These are phyloP conservation scores for Panzeria rudis DNA, from an alignment of 2,888 invertebrate genomes.

Conservation along the genomic window DNA sequence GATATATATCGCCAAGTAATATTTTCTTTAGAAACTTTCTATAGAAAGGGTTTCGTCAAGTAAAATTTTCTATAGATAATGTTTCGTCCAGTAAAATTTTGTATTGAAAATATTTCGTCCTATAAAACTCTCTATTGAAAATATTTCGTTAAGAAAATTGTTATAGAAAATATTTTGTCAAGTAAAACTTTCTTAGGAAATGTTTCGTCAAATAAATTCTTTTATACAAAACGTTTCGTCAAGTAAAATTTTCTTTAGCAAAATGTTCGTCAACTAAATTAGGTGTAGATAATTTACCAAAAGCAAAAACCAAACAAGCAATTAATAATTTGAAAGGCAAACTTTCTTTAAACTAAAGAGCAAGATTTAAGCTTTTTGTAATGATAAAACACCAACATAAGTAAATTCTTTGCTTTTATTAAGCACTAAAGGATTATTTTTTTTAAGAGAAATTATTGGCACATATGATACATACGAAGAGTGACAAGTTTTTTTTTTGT, in stretches of 20 bases:
- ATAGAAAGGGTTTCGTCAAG: too few relatives aligned
- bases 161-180: too few relatives aligned
- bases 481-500: not conserved
- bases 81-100: too few relatives aligned
- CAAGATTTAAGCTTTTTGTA: not conserved
- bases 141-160: too few relatives aligned
- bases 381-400: not conserved
- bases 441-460: constrained; percentile 35
- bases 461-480: constrained; percentile 1
- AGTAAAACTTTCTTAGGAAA: not conserved
- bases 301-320: too few relatives aligned
- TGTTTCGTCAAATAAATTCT: not conserved
- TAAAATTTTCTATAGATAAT: too few relatives aligned
- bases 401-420: not conserved
- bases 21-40: too few relatives aligned
- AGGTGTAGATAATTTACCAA: too few relatives aligned
- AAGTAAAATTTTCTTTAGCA: not conserved
- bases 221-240: not conserved
- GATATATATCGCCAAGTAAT: too few relatives aligned
- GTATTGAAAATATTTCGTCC: too few relatives aligned
- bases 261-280: too few relatives aligned
- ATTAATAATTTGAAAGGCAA: not conserved
- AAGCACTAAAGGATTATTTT: not conserved
- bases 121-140: too few relatives aligned
- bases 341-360: not conserved